phyloP scores from a whole-genome alignment of 37 sponge, comb jelly and placozoan genomes.

The Aphrocallistes beatrix region DNA sequence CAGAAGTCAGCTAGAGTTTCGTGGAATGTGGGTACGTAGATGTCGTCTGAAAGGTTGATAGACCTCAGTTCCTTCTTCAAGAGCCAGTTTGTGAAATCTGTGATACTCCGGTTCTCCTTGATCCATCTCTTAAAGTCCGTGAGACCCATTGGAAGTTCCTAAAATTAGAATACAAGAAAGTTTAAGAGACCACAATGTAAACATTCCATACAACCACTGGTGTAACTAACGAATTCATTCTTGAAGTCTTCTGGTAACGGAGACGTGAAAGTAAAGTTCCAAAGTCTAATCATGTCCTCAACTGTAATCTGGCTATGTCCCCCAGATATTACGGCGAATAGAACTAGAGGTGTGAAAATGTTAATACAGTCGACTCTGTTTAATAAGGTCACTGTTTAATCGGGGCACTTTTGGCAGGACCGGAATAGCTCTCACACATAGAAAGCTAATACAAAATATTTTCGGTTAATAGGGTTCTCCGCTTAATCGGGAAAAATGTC shows the following conservation, averaged over 20 bases:
- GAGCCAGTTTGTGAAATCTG: constrained; percentile 20
- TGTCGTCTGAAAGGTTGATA: neutral
- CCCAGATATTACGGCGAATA: neutral
- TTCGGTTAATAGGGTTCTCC: no score
- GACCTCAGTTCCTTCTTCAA: neutral
- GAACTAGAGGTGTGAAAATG: no score
- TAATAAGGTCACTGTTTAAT: no score
- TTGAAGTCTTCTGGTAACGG: neutral
- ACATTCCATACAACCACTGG: neutral
- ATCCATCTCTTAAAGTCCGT: neutral
- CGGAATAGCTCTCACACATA: no score
- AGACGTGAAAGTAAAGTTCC: neutral
- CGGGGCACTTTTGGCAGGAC: no score
- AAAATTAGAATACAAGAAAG: neutral
- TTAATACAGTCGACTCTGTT: no score
- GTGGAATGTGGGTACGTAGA: neutral
- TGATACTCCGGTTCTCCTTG: neutral
- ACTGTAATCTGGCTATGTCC: neutral
- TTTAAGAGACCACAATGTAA: neutral
- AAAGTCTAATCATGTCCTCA: neutral
- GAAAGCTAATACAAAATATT: no score
- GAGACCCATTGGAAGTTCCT: neutral
- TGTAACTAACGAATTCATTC: neutral
- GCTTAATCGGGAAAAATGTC: neutral
- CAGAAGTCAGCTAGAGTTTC: constrained; percentile 23